A percentile compares a stretch with the other conserved stretches of the same genome.
Evolutionary conservation across 2,888 invertebrate genomes (phyloP).

Genomic region (Copidosoma aretas): DNA sequence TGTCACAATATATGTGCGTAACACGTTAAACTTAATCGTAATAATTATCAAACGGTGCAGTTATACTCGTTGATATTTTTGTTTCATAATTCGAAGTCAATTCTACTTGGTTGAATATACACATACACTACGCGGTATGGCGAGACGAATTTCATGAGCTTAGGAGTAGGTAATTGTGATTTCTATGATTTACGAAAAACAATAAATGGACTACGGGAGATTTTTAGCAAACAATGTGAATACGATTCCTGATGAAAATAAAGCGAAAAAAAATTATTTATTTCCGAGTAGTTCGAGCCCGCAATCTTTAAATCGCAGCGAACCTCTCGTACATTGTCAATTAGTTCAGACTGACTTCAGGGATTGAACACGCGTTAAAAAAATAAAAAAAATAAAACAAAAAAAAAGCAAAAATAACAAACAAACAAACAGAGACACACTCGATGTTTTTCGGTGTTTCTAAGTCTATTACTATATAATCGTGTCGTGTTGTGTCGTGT

Average conservation of each 20-base stretch:
- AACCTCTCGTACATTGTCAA: constrained; percentile 61
- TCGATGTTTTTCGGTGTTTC: constrained; percentile 51
- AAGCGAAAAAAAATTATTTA: constrained; percentile 17
- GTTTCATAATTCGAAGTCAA: constrained; percentile 22
- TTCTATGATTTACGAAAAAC: constrained; percentile 8
- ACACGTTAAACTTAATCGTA: not conserved
- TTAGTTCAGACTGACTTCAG: constrained; percentile 63
- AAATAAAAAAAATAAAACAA: constrained; percentile 26
- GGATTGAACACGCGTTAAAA: constrained; percentile 56
- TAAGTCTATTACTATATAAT: constrained; percentile 31
- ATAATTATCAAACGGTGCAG: not conserved
- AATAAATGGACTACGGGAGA: constrained; percentile 12
- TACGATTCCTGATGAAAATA: constrained; percentile 3
- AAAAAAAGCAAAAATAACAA: constrained; percentile 27
- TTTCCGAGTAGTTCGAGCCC: constrained; percentile 35
- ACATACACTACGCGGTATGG: not conserved
- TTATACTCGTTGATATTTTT: constrained; percentile 15
- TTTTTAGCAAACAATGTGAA: constrained; percentile 29
- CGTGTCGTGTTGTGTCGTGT: constrained; percentile 31
- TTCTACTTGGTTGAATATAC: constrained; percentile 23
- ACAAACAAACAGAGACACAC: constrained; percentile 47
- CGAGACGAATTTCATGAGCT: constrained; percentile 21
- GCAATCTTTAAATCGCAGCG: constrained; percentile 44
- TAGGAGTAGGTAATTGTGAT: constrained; percentile 26
- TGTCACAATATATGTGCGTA: not conserved